Evolutionary conservation across 1,140 invertebrate genomes (phyloP).

Genomic region (Nebria ingens): DNA sequence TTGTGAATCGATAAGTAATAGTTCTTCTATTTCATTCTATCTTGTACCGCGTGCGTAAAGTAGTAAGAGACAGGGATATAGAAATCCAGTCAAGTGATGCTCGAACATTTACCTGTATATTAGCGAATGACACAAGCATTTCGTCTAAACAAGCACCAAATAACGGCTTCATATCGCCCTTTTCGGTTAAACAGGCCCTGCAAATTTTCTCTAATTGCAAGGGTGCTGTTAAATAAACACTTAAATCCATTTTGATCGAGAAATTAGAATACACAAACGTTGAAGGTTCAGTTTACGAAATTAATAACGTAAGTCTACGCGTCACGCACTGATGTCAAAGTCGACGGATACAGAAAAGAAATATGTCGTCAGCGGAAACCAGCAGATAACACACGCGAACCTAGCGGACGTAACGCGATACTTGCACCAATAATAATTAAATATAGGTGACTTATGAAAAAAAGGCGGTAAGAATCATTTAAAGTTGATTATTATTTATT

Average conservation of each 20-base stretch:
- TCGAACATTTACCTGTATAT: slow-evolving; percentile 30
- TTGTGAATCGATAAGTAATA: background rate
- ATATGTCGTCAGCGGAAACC: background rate
- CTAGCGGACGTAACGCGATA: slow-evolving; percentile 3
- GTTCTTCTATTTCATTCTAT: slow-evolving; percentile 5
- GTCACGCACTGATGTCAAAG: background rate
- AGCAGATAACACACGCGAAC: background rate
- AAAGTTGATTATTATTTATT: too few relatives aligned
- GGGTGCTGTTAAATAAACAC: slow-evolving; percentile 28
- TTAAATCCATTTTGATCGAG: slow-evolving; percentile 31
- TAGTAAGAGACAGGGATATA: slow-evolving; percentile 1
- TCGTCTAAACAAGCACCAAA: slow-evolving; percentile 37
- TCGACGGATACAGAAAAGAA: background rate
- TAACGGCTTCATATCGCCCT: slow-evolving; percentile 36
- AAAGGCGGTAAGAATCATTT: too few relatives aligned
- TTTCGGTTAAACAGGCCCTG: slow-evolving; percentile 33
- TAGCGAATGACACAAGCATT: slow-evolving; percentile 35
- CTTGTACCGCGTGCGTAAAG: background rate
- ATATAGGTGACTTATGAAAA: too few relatives aligned
- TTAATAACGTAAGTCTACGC: slow-evolving; percentile 6
- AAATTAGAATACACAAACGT: slow-evolving; percentile 25
- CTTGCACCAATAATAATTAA: background rate
- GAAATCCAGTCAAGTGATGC: background rate
- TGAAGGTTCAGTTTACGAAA: background rate
- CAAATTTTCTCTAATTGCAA: slow-evolving; percentile 35